Percentiles rank a stretch among this genome's conserved stretches.
Evolutionary conservation across 2,113 vertebrate species (phyloP).

Genomic region (Bostrychus sinensis): DNA sequence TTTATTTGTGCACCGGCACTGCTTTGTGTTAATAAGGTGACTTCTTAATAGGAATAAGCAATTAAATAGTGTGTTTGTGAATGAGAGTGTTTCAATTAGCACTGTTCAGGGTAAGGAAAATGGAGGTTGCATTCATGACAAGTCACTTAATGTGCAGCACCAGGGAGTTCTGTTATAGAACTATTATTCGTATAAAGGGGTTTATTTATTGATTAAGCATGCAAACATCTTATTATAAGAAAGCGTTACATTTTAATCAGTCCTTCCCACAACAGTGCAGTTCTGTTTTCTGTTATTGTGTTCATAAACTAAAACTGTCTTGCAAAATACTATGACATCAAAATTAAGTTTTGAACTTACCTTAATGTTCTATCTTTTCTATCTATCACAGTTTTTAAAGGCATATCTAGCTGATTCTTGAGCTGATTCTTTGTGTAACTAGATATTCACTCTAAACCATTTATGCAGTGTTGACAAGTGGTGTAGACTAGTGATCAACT

Average conservation of each 20-base stretch:
- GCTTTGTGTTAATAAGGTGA: background rate
- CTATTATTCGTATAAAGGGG: background rate
- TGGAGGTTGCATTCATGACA: conserved; percentile 12
- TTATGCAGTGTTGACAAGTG: no score
- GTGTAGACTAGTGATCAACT: no score
- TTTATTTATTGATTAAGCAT: conserved; percentile 7
- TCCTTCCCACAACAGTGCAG: no score
- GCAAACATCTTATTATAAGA: background rate
- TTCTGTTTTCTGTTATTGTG: no score
- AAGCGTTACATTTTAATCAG: background rate
- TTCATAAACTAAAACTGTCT: no score
- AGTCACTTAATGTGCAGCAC: conserved; percentile 23
- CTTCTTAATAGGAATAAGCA: background rate
- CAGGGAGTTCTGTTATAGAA: background rate
- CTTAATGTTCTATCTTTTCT: no score
- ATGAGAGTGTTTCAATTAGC: background rate
- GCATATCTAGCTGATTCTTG: no score
- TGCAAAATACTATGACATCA: no score
- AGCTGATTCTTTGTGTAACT: no score
- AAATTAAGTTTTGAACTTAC: no score
- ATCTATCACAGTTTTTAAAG: no score
- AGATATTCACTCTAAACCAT: no score
- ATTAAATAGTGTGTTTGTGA: background rate
- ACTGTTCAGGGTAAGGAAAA: background rate
- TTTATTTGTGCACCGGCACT: background rate